Base-by-base conservation (phyloP, 2,113 vertebrate genomes). In the Chauna torquata region DNA sequence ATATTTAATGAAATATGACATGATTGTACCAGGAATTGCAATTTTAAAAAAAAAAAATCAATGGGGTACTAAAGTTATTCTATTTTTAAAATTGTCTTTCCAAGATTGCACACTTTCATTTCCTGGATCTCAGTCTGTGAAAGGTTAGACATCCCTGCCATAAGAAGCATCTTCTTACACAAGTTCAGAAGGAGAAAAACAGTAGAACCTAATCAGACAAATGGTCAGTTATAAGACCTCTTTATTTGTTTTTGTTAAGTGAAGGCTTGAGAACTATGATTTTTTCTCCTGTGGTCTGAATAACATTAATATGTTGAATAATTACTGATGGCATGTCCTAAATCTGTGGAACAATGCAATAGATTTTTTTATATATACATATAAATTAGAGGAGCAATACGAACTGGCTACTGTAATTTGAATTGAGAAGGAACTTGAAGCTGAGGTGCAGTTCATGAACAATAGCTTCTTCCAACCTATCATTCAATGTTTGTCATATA, bases 401-500 rank as follows among this genome's bases (percentile, higher is more conserved):
- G 27, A 80, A 58, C 8, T 78, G 36, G 49, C 57, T 76, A 12
- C 38, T 65, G 5, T 58, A 61, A 69, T 18, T 86, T 58, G 59
- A 90, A 78, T 57, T 23, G 42, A 75, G 54, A 62, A 77, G 69
- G 34, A 76, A 40, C 16, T 66, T 36, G 27, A 55, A 93, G 12
- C 52, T 81, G 54, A 90, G 68, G 68, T 82, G 65, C 69, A 84
- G 34, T 57, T 90, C 68, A 93, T 0, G 4, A 93, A 72, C 34
- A 85, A 36, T 61, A 91, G 34, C 34, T 68, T 83, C 55, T 94
- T 88, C n/a, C 40, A 83, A 78, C 30, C 30, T 68, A 68, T 84
- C 80, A 83, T 75, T 95, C 80, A 71, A 52, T 78, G n/a, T 86
- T 96, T 96, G 92, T 90, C 90, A 88, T 68, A 70, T 92, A 71